Evolutionary conservation across 2,888 invertebrate species (phyloP), one percentile per base, ranked within the genome.

Genomic region (Caenorhabditis imperialis): DNA sequence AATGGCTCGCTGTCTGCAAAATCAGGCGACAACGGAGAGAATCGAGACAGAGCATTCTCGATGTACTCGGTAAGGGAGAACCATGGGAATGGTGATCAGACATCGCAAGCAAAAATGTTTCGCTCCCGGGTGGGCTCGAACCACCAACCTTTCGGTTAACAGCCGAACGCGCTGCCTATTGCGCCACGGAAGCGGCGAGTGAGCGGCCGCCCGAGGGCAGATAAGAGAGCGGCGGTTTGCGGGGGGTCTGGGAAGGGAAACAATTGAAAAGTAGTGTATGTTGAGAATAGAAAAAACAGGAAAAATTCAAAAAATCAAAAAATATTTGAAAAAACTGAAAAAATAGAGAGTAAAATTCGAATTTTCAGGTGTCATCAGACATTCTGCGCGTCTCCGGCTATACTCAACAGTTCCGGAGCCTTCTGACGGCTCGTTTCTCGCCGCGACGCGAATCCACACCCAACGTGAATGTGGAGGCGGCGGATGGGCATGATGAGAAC

Each of bases 141-240:
- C 84, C 83, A 84, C 82, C 83, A 81, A 94, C 94, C 94, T 94
- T 94, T 94, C 94, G 94, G 94, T 94, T 94, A 94, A 94, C 94
- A 94, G 94, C 94, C 94, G 94, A 94, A 94, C 94, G 94, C 94
- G 94, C 94, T 94, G 78, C 79, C 77, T 72, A 79, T 75, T 79
- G 75, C 79, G 79, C 79, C 79, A 79, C 77, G 76, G 77, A 77
- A 79, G 79, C 79, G 82, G 83, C 83, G 83, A 83, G 84, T 82
- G 82, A 84, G 84, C 84, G 84, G 84, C 84, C 84, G 84, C 84
- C n/a, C n/a, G n/a, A n/a, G n/a, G n/a, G n/a, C n/a, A n/a, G n/a
- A n/a, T n/a, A n/a, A n/a, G n/a, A n/a, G n/a, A n/a, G n/a, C n/a
- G n/a, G n/a, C n/a, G n/a, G n/a, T n/a, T n/a, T n/a, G n/a, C n/a